Base-by-base conservation (phyloP, 2,113 vertebrate genomes). In the Verasper variegatus region DNA sequence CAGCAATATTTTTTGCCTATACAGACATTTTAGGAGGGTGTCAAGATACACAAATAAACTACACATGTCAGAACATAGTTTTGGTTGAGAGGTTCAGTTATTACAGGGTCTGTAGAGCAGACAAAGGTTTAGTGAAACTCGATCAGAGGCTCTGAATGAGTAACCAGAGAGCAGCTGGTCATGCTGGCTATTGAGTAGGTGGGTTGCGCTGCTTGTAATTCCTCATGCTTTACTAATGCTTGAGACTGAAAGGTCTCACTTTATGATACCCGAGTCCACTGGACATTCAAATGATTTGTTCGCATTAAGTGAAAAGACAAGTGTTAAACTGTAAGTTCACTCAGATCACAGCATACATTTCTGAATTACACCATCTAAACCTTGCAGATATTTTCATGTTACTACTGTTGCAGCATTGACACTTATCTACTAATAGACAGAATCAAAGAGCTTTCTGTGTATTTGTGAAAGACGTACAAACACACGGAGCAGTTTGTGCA, bases 81-180 rank as follows among this genome's bases (percentile, higher is more conserved):
- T 57, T 6, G 70, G 15, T 21, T 57, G 45, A 24, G 24, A n/a
- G 17, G 40, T 49, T 18, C 40, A 1, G 23, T 57, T 52, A 69
- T 11, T 10, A n/a, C 42, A 64, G 60, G 23, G 24, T 68, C 17
- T 68, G 10, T 57, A 17, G 68, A 59, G 31, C 55, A 58, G 20
- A 63, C 20, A 71, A 79, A 69, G 9, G 13, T 68, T 40, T 24
- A 60, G 7, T 68, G 64, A 70, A 47, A 66, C 55, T 18, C 10
- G 52, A 74, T 27, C 35, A 27, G 17, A 66, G 26, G 23, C 40
- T 62, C 42, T 59, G 59, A 40, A 62, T 76, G 61, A 64, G 52
- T 65, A 69, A 74, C 68, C n/a, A 51, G 60, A 78, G 58, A 62
- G 14, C 23, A 49, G n/a, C 13, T 17, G 18, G 35, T 68, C 11